phyloP scores from a whole-genome alignment of 1,140 invertebrate species.

The Drosophila quadrilineata region DNA sequence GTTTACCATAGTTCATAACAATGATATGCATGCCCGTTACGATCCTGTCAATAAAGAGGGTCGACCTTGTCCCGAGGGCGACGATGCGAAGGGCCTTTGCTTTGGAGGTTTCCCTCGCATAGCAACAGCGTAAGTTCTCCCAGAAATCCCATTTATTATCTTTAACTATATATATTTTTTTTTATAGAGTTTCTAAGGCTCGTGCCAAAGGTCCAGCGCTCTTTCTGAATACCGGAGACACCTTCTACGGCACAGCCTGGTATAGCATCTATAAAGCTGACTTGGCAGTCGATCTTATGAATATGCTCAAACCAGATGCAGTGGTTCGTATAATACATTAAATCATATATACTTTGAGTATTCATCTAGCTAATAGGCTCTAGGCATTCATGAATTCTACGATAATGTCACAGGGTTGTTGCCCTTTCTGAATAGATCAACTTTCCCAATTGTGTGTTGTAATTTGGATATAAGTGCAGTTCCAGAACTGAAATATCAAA shows the following conservation, averaged over 20 bases:
- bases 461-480: conserved; percentile 88
- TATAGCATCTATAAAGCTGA: conserved; percentile 89
- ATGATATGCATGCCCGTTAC: conserved; percentile 94
- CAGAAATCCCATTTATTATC: background rate
- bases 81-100: conserved; percentile 84
- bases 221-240: conserved; percentile 93
- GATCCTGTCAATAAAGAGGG: conserved; percentile 88
- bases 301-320: conserved; percentile 89
- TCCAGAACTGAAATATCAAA: conserved; percentile 82
- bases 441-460: conserved; percentile 88
- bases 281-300: conserved; percentile 88
- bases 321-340: conserved; percentile 85
- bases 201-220: conserved; percentile 84
- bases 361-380: conserved; percentile 83
- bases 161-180: too few relatives aligned
- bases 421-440: conserved; percentile 87
- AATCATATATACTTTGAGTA: background rate
- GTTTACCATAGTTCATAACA: conserved; percentile 90
- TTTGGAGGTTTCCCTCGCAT: conserved; percentile 91
- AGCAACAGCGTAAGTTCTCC: conserved; percentile 82
- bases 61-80: conserved; percentile 83
- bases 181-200: conserved; percentile 82
- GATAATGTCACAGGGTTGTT: conserved; percentile 87
- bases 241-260: conserved; percentile 92
- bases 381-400: conserved; percentile 98